phyloP scores from a whole-genome alignment of 2,888 invertebrate species.

The Cerceris ruficornis region DNA sequence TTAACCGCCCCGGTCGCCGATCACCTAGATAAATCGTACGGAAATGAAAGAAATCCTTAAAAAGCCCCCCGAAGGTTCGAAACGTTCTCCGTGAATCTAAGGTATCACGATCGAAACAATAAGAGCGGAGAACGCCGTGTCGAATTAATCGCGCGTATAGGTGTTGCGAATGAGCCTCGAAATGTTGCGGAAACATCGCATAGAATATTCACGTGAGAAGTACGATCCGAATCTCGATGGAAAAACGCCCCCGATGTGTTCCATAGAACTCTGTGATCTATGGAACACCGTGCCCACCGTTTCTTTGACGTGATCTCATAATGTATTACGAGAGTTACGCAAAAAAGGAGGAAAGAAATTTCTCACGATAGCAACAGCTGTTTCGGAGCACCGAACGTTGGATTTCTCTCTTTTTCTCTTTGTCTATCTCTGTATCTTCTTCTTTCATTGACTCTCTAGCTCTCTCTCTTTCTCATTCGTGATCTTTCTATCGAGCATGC shows the following conservation, averaged over 20 bases:
- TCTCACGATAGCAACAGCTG: conserved; percentile 36
- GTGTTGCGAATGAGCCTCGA: not conserved
- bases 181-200: not conserved
- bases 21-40: not conserved
- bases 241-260: not conserved
- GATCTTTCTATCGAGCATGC: not conserved
- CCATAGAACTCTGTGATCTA: not conserved
- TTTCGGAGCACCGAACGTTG: not conserved
- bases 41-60: not conserved
- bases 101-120: not conserved
- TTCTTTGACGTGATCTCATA: not conserved
- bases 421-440: no score
- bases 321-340: conserved; percentile 15
- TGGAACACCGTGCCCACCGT: not conserved
- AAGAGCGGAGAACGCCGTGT: no score
- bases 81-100: not conserved
- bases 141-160: not conserved
- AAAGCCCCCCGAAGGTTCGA: not conserved
- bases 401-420: conserved; percentile 1
- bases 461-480: not conserved
- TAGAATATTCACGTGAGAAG: not conserved
- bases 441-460: no score
- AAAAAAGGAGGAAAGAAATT: conserved; percentile 5
- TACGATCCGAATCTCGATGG: not conserved
- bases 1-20: no score